Evolutionary conservation across 2,888 invertebrate genomes (phyloP).

Genomic region (Cephonodes hylas): DNA sequence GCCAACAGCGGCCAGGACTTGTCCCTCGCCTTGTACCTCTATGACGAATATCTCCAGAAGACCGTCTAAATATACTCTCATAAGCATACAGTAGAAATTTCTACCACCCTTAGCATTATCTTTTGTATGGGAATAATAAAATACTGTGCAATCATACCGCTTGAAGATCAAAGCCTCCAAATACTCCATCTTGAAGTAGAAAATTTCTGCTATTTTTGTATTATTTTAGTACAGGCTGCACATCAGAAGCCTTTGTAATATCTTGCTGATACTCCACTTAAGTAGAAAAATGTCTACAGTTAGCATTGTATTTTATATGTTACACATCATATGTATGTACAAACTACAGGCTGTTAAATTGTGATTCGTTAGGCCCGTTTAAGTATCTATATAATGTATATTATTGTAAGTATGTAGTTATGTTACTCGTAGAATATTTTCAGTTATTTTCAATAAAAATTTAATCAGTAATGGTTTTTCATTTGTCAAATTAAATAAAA

Average conservation of each 20-base stretch:
- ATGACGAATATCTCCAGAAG: conserved; percentile 85
- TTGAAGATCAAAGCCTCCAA: conserved; percentile 35
- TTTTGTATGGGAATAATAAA: not conserved
- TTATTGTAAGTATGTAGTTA: conserved; percentile 25
- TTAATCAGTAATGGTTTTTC: conserved; percentile 7
- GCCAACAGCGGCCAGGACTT: conserved; percentile 77
- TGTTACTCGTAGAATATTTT: conserved; percentile 33
- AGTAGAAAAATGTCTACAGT: conserved; percentile 23
- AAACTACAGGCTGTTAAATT: conserved; percentile 43
- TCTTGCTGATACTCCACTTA: not conserved
- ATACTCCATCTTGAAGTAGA: not conserved
- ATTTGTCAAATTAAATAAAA: not conserved
- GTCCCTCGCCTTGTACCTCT: conserved; percentile 85
- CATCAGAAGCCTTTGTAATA: not conserved
- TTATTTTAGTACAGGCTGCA: not conserved
- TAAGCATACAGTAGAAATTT: not conserved
- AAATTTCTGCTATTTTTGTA: not conserved
- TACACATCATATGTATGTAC: conserved; percentile 33
- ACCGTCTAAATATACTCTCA: conserved; percentile 43
- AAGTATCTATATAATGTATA: conserved; percentile 26
- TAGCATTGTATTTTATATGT: conserved; percentile 26
- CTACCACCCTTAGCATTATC: not conserved
- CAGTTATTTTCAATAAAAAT: conserved; percentile 46
- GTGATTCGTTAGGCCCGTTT: conserved; percentile 23
- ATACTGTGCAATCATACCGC: conserved; percentile 51